phyloP scores from a whole-genome alignment of 2,888 invertebrate species.

The Anoplius nigerrimus region DNA sequence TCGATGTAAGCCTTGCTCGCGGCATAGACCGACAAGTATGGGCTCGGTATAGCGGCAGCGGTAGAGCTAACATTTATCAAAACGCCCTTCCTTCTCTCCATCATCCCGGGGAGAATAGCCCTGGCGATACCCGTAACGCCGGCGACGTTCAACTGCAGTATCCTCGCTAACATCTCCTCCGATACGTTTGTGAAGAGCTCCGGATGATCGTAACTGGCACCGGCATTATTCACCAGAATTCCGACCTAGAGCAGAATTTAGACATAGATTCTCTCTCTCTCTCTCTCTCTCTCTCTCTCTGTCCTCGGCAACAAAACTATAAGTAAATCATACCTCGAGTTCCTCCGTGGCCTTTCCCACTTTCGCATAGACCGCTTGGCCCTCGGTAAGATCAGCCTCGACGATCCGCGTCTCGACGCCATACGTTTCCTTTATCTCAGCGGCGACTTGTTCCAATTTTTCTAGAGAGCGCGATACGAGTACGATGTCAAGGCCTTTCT shows the following conservation, averaged over 20 bases:
- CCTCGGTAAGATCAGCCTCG: slow-evolving; percentile 87
- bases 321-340: slow-evolving; percentile 67
- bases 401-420: slow-evolving; percentile 87
- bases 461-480: slow-evolving; percentile 86
- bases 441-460: slow-evolving; percentile 84
- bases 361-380: slow-evolving; percentile 83
- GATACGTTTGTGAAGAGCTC: slow-evolving; percentile 74
- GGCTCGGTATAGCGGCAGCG: slow-evolving; percentile 87
- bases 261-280: too few species aligned
- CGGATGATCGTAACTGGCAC: slow-evolving; percentile 80
- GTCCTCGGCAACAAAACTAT: not conserved
- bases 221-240: slow-evolving; percentile 81
- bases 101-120: slow-evolving; percentile 89
- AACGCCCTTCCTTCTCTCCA: slow-evolving; percentile 86
- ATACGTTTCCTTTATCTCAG: slow-evolving; percentile 83
- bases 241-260: slow-evolving; percentile 61
- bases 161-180: slow-evolving; percentile 68
- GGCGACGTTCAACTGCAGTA: slow-evolving; percentile 76
- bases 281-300: not conserved
- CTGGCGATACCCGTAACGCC: slow-evolving; percentile 79
- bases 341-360: slow-evolving; percentile 82
- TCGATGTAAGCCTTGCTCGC: slow-evolving; percentile 92
- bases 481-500: slow-evolving; percentile 85
- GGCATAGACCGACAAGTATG: slow-evolving; percentile 89
- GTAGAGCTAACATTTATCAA: slow-evolving; percentile 94